These are phyloP conservation scores for Brachyistius frenatus DNA, from an alignment of 2,113 vertebrate species.

Conservation along the genomic window DNA sequence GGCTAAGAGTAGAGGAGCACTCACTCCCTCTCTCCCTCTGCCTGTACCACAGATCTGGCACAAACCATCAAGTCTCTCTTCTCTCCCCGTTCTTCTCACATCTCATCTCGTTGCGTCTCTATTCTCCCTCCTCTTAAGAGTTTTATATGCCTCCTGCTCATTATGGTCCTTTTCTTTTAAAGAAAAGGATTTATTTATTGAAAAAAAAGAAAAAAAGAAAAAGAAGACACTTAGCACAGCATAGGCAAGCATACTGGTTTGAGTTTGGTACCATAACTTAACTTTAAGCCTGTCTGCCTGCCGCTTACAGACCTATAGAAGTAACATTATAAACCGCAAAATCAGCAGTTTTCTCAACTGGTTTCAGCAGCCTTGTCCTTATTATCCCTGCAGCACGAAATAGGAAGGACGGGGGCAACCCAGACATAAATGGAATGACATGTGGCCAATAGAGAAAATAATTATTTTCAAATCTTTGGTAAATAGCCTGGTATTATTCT, in stretches of 20 bases:
- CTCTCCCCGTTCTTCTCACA: slow-evolving; percentile 60
- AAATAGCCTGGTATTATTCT: slow-evolving; percentile 42
- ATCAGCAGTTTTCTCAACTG: slow-evolving; percentile 58
- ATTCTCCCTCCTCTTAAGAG: slow-evolving; percentile 72
- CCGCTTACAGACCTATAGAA: slow-evolving; percentile 24
- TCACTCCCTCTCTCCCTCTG: slow-evolving; percentile 71
- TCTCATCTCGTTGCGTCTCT: slow-evolving; percentile 73
- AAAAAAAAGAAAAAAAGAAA: slow-evolving; percentile 46
- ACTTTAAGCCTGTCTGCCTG: background rate
- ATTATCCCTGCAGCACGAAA: slow-evolving; percentile 37
- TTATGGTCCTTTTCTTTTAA: slow-evolving; percentile 65
- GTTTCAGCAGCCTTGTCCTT: slow-evolving; percentile 37
- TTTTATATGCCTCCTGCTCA: slow-evolving; percentile 76
- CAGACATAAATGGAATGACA: slow-evolving; percentile 11
- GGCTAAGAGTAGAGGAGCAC: slow-evolving; percentile 72
- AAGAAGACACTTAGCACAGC: slow-evolving; percentile 37
- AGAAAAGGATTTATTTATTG: slow-evolving; percentile 74
- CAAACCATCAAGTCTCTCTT: slow-evolving; percentile 73
- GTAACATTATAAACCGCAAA: slow-evolving; percentile 62
- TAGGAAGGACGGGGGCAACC: slow-evolving; percentile 19
- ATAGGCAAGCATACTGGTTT: slow-evolving; percentile 31
- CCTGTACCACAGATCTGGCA: slow-evolving; percentile 75
- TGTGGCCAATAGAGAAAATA: slow-evolving; percentile 32
- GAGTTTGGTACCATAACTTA: slow-evolving; percentile 40
- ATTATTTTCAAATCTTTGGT: slow-evolving; percentile 35